These are phyloP conservation scores for Machaerirhynchus nigripectus DNA, from an alignment of 2,113 vertebrate species.

Conservation along the genomic window DNA sequence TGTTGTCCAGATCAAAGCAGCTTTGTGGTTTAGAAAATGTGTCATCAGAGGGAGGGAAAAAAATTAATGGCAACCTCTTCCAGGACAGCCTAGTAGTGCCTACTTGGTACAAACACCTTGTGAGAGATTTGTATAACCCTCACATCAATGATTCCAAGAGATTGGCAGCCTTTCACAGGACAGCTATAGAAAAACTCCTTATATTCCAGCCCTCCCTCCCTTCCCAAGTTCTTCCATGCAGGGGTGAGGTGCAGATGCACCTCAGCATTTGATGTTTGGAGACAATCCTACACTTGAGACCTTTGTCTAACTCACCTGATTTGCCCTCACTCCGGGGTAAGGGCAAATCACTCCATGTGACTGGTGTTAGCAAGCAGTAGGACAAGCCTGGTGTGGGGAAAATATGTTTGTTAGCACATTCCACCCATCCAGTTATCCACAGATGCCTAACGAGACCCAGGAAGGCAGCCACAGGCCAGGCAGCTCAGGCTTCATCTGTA, in stretches of 20 bases:
- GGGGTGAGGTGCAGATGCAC: neutral
- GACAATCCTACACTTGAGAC: neutral
- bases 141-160: too few relatives aligned
- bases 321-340: neutral
- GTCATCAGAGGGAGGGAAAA: neutral
- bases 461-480: neutral
- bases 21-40: conserved; percentile 33
- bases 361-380: neutral
- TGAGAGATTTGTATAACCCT: neutral
- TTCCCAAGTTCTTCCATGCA: neutral
- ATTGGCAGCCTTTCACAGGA: neutral
- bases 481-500: neutral
- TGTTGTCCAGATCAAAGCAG: conserved; percentile 33
- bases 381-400: neutral
- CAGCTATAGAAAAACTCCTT: neutral
- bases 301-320: neutral
- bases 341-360: neutral
- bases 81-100: neutral
- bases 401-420: neutral
- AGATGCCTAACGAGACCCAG: neutral
- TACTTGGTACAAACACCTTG: neutral
- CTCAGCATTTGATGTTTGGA: neutral
- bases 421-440: neutral
- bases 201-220: neutral
- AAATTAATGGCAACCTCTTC: neutral